phyloP scores from a whole-genome alignment of 2,113 vertebrate species.

The Pituophis catenifer region DNA sequence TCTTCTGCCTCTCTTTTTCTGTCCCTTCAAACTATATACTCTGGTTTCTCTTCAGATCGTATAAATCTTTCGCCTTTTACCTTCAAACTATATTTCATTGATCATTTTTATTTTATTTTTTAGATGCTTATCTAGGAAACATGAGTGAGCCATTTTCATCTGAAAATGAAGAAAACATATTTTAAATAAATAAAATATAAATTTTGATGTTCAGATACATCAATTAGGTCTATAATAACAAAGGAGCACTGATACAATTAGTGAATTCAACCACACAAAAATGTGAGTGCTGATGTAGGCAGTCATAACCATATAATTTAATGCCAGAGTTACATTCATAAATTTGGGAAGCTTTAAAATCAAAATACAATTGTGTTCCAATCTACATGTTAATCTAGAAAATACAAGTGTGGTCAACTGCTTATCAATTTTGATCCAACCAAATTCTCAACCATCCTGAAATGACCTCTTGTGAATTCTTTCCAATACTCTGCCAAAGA shows the following conservation, averaged over 20 bases:
- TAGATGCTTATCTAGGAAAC: not conserved
- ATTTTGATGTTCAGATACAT: not conserved
- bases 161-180: not conserved
- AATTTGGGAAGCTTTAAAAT: not conserved
- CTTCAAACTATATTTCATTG: not conserved
- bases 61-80: too few relatives aligned
- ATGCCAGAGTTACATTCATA: not conserved
- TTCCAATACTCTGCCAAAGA: not conserved
- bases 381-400: too few relatives aligned
- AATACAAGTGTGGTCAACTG: not conserved
- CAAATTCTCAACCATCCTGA: not conserved
- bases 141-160: not conserved
- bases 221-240: not conserved
- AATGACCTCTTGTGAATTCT: not conserved
- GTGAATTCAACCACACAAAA: not conserved
- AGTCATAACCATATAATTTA: not conserved
- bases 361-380: not conserved
- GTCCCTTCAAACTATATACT: not conserved
- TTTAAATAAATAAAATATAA: not conserved
- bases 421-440: not conserved
- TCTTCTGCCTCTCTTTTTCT: not conserved
- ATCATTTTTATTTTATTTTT: not conserved
- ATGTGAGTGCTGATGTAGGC: not conserved
- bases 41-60: too few relatives aligned
- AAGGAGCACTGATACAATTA: not conserved